Conservation (phyloP, 2,888 invertebrate species). For the Lutraria lutraria region DNA sequence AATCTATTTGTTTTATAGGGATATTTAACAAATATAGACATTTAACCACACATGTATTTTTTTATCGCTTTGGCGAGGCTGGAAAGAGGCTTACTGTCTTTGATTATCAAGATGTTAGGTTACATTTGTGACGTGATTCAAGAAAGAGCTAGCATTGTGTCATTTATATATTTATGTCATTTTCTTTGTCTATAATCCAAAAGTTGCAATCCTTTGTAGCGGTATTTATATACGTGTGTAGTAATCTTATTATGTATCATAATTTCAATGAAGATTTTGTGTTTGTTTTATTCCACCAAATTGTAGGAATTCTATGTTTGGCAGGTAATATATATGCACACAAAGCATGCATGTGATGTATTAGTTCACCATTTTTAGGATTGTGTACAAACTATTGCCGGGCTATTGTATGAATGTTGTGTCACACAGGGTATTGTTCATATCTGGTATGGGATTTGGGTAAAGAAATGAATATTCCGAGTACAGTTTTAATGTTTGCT, state of each 20-base stretch:
- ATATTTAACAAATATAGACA: no score
- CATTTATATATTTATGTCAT: neutral
- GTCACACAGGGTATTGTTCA: no score
- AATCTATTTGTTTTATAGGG: no score
- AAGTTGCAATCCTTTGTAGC: neutral
- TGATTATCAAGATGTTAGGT: no score
- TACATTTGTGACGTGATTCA: no score
- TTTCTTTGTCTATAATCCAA: neutral
- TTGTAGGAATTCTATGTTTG: conserved; percentile 64
- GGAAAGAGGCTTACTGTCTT: no score
- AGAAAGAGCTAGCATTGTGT: no score
- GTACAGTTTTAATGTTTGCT: no score
- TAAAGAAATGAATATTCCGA: no score
- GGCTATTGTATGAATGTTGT: neutral
- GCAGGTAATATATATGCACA: conserved; percentile 49
- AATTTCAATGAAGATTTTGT: neutral
- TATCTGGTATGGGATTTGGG: no score
- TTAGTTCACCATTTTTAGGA: neutral
- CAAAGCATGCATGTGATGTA: conserved; percentile 27
- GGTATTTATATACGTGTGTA: neutral
- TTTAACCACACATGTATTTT: no score
- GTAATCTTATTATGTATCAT: neutral
- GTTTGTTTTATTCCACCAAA: neutral
- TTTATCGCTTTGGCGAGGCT: no score
- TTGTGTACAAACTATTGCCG: neutral